Evolutionary conservation across 2,888 invertebrate species (phyloP).

Genomic region (Chymomyza caudatula): DNA sequence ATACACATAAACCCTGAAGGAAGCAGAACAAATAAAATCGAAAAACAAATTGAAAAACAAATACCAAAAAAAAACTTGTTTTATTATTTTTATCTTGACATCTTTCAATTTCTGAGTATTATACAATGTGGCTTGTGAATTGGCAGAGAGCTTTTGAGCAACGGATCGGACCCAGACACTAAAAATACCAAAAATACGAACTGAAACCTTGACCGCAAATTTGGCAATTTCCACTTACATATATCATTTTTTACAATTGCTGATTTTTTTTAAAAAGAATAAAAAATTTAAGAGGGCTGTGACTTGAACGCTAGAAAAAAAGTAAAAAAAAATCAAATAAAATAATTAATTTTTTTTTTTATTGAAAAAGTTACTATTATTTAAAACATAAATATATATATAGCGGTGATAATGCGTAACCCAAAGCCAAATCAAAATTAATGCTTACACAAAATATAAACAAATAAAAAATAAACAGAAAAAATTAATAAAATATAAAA

Average conservation of each 20-base stretch:
- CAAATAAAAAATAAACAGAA: conserved; percentile 25
- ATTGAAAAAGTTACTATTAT: conserved; percentile 11
- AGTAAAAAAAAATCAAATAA: conserved; percentile 56
- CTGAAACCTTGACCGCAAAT: conserved; percentile 41
- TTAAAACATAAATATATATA: conserved; percentile 42
- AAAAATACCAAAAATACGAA: conserved; percentile 1
- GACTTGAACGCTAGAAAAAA: conserved; percentile 57
- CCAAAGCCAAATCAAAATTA: conserved; percentile 71
- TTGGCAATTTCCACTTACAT: conserved; percentile 34
- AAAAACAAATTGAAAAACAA: conserved; percentile 53
- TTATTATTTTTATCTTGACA: conserved; percentile 51
- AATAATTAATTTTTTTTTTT: conserved; percentile 12
- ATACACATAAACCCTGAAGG: conserved; percentile 40
- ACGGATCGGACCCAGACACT: conserved; percentile 38
- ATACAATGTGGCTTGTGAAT: conserved; percentile 42
- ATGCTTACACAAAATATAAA: conserved; percentile 23
- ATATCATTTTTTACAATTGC: not conserved
- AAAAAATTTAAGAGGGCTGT: conserved; percentile 53
- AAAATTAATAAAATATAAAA: conserved; percentile 18
- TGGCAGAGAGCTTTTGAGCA: conserved; percentile 54
- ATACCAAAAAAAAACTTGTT: conserved; percentile 53
- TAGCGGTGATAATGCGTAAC: conserved; percentile 59
- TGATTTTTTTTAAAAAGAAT: not conserved
- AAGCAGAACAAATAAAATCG: conserved; percentile 58
- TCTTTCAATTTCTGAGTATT: conserved; percentile 37